These are phyloP conservation scores for Fopius arisanus DNA, from an alignment of 1,140 invertebrate genomes.

Conservation along the genomic window DNA sequence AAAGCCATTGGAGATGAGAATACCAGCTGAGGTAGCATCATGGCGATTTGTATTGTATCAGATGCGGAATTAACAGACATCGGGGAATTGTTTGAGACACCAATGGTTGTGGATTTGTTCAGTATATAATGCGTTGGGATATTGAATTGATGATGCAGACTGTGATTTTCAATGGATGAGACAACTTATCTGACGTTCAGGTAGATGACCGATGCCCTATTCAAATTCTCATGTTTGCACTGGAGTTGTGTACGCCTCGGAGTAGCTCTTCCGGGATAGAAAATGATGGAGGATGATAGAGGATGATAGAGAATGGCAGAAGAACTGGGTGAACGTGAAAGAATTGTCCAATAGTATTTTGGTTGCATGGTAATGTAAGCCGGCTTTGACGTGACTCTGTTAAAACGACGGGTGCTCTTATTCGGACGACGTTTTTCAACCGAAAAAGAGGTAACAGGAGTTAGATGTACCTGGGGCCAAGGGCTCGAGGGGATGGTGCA, in stretches of 20 bases:
- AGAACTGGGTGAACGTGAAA: neutral
- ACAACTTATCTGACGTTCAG: too few relatives aligned
- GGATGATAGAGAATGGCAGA: too few relatives aligned
- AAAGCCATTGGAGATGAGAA: neutral
- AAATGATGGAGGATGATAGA: too few relatives aligned
- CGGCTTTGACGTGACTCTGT: conserved; percentile 4
- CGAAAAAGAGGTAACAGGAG: neutral
- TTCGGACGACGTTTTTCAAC: neutral
- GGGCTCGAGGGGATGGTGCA: neutral
- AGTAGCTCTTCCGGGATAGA: too few relatives aligned
- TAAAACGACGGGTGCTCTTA: neutral
- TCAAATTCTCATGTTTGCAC: too few relatives aligned
- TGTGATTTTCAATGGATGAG: too few relatives aligned
- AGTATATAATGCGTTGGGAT: too few relatives aligned
- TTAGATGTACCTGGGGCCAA: neutral
- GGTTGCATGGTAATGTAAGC: conserved; percentile 12
- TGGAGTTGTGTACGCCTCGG: too few relatives aligned
- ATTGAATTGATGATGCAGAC: too few relatives aligned
- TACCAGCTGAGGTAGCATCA: neutral
- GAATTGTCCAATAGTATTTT: neutral
- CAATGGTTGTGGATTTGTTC: too few relatives aligned
- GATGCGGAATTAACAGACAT: neutral
- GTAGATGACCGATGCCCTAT: too few relatives aligned
- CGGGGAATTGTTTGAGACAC: neutral
- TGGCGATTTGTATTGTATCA: neutral